These are phyloP conservation scores for Drosophila phalerata DNA, from an alignment of 2,888 invertebrate genomes.

Conservation along the genomic window DNA sequence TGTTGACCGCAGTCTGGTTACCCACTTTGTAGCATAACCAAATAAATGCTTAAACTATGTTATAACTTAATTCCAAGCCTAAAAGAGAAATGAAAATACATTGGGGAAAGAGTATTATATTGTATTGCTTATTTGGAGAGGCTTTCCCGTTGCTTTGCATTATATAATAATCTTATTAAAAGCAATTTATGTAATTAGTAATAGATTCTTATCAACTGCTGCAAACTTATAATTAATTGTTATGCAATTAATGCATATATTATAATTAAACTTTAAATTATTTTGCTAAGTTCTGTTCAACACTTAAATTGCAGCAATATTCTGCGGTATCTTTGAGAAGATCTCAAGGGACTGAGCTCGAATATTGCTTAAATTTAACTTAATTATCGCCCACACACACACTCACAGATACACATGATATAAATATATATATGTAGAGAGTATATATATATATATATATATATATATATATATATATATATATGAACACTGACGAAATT, in stretches of 20 bases:
- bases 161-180: neutral
- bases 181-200: neutral
- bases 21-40: conserved; percentile 17
- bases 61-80: neutral
- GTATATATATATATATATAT: neutral
- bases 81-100: neutral
- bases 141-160: neutral
- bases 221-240: conserved; percentile 4
- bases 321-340: neutral
- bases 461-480: neutral
- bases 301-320: conserved; percentile 2
- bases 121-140: neutral
- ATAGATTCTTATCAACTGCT: neutral
- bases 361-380: conserved; percentile 32
- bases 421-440: neutral
- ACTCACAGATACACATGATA: neutral
- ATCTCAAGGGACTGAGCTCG: conserved; percentile 3
- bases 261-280: conserved; percentile 5
- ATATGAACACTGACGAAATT: conserved; percentile 55
- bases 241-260: neutral
- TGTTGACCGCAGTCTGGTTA: conserved; percentile 26
- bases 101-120: no score
- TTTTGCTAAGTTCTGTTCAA: neutral
- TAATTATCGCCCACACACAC: conserved; percentile 19
- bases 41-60: conserved; percentile 8